Evolutionary conservation across 2,888 invertebrate species (phyloP), one percentile per base, ranked within the genome.

Genomic region (Macrostomum cliftonense): DNA sequence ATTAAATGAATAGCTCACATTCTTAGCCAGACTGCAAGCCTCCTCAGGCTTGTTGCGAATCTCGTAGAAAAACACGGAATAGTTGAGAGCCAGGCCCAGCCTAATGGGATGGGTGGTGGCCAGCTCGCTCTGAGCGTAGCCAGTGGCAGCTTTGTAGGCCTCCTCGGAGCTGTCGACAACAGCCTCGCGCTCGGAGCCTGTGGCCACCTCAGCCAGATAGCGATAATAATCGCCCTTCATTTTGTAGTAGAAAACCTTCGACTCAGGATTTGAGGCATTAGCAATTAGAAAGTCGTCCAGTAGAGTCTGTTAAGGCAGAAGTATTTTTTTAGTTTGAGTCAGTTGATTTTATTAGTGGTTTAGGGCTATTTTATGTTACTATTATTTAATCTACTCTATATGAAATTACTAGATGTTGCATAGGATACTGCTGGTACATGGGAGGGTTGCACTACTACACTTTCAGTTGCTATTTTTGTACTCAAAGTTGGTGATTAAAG

Each of bases 1-100:
- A 28, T 9, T 9, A 28, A n/a, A n/a, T n/a, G n/a, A n/a, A n/a
- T n/a, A n/a, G n/a, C n/a, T n/a, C n/a, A 28, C 49, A 7, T 88
- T 87, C 80, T 95, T 95, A 68, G 95, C 95, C 77, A 95, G 81
- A 77, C 88, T 87, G 77, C 95, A 95, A 75, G 95, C 95, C 75
- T 88, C 80, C 74, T 88, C 87, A 72, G 93, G 93, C 72, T 88
- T 85, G 80, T 89, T 93, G 77, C 89, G 83, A 74, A 95, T 95
- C 83, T 95, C 95, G 77, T 93, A 95, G 82, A 88, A 91, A 80
- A 95, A 95, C 74, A 97, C 95, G 71, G 95, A 95, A 81, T 89
- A 95, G 82, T 95, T 95, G 77, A 95, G 81, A 65, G 93, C 95
- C 73, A 95, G 80, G 70, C 95, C 95, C 74, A 95, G 83, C 73